Evolutionary conservation across 2,797 vertebrate species (phyloP), one percentile per base, ranked within the genome.

Genomic region (Remorina albescens): DNA sequence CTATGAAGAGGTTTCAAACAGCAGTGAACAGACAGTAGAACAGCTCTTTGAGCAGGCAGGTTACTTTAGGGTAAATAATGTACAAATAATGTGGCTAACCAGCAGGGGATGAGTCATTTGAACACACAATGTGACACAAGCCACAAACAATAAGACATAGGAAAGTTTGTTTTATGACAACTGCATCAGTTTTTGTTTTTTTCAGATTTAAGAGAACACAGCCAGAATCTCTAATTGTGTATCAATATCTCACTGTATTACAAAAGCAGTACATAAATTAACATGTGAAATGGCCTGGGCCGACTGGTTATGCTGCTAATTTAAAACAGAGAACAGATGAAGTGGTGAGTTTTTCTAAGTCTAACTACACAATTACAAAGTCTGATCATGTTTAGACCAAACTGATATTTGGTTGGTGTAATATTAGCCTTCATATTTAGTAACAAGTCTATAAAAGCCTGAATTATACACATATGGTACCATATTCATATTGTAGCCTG

Each of bases 401-500:
- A 34, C 32, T 34, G 32, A 19, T 34, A 5, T 60, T 50, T 34
- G 25, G 9, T n/a, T 18, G 30, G 28, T 30, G 10, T 11, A 55
- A 26, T 26, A 16, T 15, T 18, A 28, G 19, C 34, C 36, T n/a
- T 25, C 28, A 70, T 2, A 18, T 41, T 41, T 10, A 10, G 10
- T 47, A 47, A 47, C 44, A 47, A 23, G 21, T n/a, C n/a, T 21
- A 6, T 2, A 18, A 18, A 16, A 16, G 7, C 5, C 39, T 21
- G 44, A 21, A 4, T 5, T 47, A 9, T 47, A 4, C 21, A 21
- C 44, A 26, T 7, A 8, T 19, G 41, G 44, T 62, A 34, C 21
- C n/a, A 23, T 47, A 16, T 69, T 60, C 4, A 25, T 13, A 59
- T 30, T 32, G 36, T 32, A 39, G 67, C 67, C 36, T 68, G 66